These are phyloP conservation scores for Mactra quadrangularis DNA, from an alignment of 1,140 invertebrate genomes.

Conservation along the genomic window DNA sequence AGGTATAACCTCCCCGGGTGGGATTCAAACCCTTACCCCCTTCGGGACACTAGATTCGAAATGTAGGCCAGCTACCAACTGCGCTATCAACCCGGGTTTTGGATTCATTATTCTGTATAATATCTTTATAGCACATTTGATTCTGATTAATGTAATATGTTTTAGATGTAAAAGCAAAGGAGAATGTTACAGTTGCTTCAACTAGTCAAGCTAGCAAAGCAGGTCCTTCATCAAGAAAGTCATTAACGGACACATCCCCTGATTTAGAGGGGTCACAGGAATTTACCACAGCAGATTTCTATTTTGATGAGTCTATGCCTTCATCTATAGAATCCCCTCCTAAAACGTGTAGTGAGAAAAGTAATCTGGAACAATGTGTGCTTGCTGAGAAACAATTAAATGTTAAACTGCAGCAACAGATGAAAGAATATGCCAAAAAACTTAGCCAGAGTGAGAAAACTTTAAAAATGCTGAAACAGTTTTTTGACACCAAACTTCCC, in stretches of 20 bases:
- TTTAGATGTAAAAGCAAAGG: too few species aligned
- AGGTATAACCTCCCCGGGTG: too few species aligned
- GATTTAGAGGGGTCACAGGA: constrained; percentile 84
- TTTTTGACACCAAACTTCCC: constrained; percentile 58
- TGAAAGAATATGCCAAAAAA: constrained; percentile 58
- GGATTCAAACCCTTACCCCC: too few species aligned
- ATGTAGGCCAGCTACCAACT: too few species aligned
- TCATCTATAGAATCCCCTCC: constrained; percentile 82
- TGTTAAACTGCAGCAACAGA: constrained; percentile 50
- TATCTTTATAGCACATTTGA: too few species aligned
- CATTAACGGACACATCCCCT: constrained; percentile 66
- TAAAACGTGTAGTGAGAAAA: constrained; percentile 62
- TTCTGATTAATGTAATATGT: too few species aligned
- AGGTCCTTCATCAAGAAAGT: constrained; percentile 23
- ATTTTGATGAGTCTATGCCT: constrained; percentile 91
- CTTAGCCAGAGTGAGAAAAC: constrained; percentile 54
- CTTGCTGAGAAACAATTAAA: constrained; percentile 64
- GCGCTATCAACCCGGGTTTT: too few species aligned
- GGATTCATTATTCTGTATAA: too few species aligned
- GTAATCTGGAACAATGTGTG: constrained; percentile 49
- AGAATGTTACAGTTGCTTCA: too few species aligned
- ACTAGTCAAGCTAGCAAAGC: not conserved
- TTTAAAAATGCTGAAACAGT: constrained; percentile 58
- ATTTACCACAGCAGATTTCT: constrained; percentile 92
- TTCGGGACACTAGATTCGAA: too few species aligned